A percentile compares a stretch with the other conserved stretches of the same genome.
These are phyloP conservation scores for Piprites chloris DNA, from an alignment of 2,113 vertebrate species.

Conservation along the genomic window DNA sequence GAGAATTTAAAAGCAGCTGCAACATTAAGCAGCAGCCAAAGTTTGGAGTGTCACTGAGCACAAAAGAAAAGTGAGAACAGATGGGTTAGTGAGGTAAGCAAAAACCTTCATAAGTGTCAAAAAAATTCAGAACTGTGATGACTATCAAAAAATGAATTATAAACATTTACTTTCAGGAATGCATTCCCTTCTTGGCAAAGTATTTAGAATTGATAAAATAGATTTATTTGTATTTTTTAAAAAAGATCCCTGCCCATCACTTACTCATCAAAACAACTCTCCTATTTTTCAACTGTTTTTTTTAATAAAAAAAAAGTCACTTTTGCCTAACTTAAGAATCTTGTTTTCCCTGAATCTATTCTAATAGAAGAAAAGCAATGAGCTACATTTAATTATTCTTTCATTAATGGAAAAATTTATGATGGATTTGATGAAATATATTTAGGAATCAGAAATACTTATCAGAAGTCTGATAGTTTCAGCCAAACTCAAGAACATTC, in stretches of 20 bases:
- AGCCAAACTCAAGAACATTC: not conserved
- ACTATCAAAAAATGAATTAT: not conserved
- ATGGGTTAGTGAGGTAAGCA: not conserved
- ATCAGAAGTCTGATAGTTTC: not conserved
- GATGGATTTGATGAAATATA: not conserved
- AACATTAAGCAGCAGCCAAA: not conserved
- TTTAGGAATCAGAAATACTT: not conserved
- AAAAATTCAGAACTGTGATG: not conserved
- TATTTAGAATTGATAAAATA: not conserved
- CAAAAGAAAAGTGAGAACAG: not conserved
- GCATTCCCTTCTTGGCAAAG: not conserved
- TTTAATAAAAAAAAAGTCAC: not conserved
- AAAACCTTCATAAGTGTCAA: not conserved
- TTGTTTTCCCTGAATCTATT: not conserved
- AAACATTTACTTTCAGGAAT: not conserved
- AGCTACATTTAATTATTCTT: not conserved
- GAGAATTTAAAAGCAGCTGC: not conserved
- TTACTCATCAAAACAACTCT: not conserved
- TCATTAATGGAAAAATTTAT: not conserved
- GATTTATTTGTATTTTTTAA: not conserved
- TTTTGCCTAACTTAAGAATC: not conserved
- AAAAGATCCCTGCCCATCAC: not conserved
- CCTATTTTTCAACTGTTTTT: not conserved
- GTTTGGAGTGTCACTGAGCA: not conserved
- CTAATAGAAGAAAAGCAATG: not conserved